A percentile compares a stretch with the other conserved stretches of the same genome.
Evolutionary conservation across 2,888 invertebrate species (phyloP).

Genomic region (Bimastos eiseni): DNA sequence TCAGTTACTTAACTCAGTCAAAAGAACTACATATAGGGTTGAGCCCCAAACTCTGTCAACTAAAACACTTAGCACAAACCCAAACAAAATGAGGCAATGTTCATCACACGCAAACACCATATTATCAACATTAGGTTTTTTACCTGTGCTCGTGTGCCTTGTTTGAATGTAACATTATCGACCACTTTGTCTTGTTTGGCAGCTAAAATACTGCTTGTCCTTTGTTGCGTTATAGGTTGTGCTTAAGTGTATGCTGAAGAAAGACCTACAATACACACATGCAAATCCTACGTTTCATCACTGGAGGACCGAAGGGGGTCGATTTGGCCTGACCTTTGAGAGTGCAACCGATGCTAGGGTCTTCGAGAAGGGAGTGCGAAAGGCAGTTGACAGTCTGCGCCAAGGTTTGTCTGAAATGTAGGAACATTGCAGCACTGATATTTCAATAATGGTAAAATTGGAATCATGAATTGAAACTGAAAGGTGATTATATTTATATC

Average conservation of each 20-base stretch:
- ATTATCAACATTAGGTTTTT: neutral
- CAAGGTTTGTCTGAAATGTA: conserved; percentile 38
- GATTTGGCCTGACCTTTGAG: conserved; percentile 92
- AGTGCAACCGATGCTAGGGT: conserved; percentile 89
- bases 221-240: conserved; percentile 71
- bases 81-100: no score
- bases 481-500: no score
- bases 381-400: conserved; percentile 41
- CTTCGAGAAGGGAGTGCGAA: conserved; percentile 77
- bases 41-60: no score
- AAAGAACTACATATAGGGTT: no score
- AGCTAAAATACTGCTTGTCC: neutral
- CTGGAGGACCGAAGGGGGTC: conserved; percentile 92
- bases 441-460: no score
- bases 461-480: no score
- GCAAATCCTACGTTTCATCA: conserved; percentile 98
- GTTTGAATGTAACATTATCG: no score
- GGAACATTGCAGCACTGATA: neutral
- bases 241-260: conserved; percentile 89
- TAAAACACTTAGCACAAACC: no score
- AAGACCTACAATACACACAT: conserved; percentile 93
- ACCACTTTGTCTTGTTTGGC: no score
- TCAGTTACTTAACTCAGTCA: no score
- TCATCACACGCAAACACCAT: no score
- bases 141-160: no score